Evolutionary conservation across 2,888 invertebrate species (phyloP), one percentile per base, ranked within the genome.

Genomic region (Pediacus dermestoides): DNA sequence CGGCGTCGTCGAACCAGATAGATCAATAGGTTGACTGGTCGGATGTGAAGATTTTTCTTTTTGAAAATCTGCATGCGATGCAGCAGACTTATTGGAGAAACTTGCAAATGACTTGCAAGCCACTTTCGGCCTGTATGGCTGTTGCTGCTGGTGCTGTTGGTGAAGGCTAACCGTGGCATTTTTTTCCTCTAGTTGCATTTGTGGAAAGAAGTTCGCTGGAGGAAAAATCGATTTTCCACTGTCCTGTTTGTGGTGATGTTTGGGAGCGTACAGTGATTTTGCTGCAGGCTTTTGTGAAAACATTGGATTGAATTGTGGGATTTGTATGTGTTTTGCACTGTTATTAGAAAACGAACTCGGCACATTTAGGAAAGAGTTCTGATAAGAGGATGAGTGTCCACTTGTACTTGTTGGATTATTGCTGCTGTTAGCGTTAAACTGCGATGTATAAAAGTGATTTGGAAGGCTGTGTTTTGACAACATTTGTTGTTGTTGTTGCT

Each of bases 1-100:
- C 33, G 55, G 51, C 39, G 54, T 44, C 45, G 57, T 56, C 42
- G 60, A 55, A 35, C 69, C 68, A 27, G 70, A 69, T 34, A 71
- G 58, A 59, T 71, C 70, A 41, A 71, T 70, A 33, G 71, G 69
- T 44, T 65, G 65, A 22, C 50, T 49, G n/a, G 47, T 39, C 3
- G 23, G 3, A 9, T 16, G 22, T 34, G 26, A 41, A 34, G 14
- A 18, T 28, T 13, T 18, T 34, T 13, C 7, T 39, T 40, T 40
- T 32, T 37, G 44, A n/a, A n/a, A n/a, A n/a, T n/a, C n/a, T n/a
- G n/a, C n/a, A n/a, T n/a, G n/a, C 25, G 35, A 10, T 27, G 22
- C 28, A 27, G 30, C 25, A 11, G 33, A 13, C 7, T 16, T 13
- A 37, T 53, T 39, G 16, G 44, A 37, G 10, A 53, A 33, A 41